phyloP scores from a whole-genome alignment of 2,888 invertebrate genomes.

The Arrhopalites spinosus region DNA sequence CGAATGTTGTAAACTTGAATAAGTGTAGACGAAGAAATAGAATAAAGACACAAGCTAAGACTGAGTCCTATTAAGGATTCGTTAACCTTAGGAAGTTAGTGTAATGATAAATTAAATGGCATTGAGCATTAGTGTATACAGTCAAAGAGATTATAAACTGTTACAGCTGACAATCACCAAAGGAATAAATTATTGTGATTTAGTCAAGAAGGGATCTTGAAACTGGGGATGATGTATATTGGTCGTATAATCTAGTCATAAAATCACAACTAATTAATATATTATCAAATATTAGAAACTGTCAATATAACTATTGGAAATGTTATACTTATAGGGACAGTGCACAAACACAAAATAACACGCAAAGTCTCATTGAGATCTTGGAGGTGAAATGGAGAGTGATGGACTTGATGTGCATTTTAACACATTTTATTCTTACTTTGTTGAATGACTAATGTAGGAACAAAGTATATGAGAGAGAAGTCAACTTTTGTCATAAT shows the following conservation, averaged over 20 bases:
- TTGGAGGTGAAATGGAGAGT: too few species aligned
- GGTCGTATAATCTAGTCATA: not conserved
- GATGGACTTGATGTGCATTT: too few species aligned
- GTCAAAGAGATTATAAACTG: not conserved
- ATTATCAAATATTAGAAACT: too few species aligned
- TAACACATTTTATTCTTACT: too few species aligned
- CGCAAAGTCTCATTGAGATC: too few species aligned
- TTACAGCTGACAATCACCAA: not conserved
- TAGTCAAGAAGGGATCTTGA: not conserved
- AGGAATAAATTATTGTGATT: not conserved
- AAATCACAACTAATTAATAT: too few species aligned
- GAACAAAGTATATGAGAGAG: too few species aligned
- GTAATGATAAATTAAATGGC: conserved; percentile 1
- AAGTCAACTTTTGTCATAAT: too few species aligned
- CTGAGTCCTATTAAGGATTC: not conserved
- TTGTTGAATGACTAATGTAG: too few species aligned
- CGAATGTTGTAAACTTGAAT: not conserved
- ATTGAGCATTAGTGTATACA: not conserved
- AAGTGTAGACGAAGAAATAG: not conserved
- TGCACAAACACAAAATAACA: too few species aligned
- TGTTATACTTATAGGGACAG: too few species aligned
- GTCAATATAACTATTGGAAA: too few species aligned
- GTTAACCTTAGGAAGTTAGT: not conserved
- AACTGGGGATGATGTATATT: not conserved
- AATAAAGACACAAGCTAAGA: not conserved